Conservation (phyloP, 2,888 invertebrate species). For the Drosophila aldrichi region DNA sequence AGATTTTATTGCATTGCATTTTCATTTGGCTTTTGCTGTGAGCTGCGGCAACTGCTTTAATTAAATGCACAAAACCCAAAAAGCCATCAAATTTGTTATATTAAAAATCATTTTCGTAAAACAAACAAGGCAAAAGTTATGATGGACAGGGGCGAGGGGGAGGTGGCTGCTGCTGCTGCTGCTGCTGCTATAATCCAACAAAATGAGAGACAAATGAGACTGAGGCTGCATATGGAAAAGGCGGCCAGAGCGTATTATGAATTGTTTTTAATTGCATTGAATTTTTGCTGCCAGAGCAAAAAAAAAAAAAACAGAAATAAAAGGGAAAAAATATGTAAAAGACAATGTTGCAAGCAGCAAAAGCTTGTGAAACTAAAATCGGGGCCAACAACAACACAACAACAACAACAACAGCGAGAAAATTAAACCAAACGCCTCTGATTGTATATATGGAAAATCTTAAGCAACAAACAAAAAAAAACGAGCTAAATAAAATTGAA, state of each 20-base stretch:
- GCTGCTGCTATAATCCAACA: not conserved
- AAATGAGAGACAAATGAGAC: slow-evolving; percentile 38
- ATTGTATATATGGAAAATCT: slow-evolving; percentile 46
- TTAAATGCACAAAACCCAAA: slow-evolving; percentile 68
- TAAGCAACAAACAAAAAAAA: slow-evolving; percentile 42
- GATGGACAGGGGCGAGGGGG: not conserved
- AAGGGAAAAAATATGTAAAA: not conserved
- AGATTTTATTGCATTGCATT: slow-evolving; percentile 64
- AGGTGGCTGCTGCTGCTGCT: not conserved
- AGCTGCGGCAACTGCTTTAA: slow-evolving; percentile 54
- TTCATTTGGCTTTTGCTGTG: slow-evolving; percentile 45
- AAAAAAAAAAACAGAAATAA: not conserved
- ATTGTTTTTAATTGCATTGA: slow-evolving; percentile 78
- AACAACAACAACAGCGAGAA: slow-evolving; percentile 6
- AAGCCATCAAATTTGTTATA: slow-evolving; percentile 60
- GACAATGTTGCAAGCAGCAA: slow-evolving; percentile 25
- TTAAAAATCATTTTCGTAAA: slow-evolving; percentile 70
- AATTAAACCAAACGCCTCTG: slow-evolving; percentile 26
- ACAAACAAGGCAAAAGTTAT: slow-evolving; percentile 55
- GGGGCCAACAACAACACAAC: slow-evolving; percentile 42
- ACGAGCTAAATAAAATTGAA: slow-evolving; percentile 10
- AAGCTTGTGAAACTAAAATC: slow-evolving; percentile 45
- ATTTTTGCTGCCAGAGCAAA: slow-evolving; percentile 45
- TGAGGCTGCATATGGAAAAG: slow-evolving; percentile 48
- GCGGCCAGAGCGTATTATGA: slow-evolving; percentile 60